These are phyloP conservation scores for Trichonephila inaurata DNA, from an alignment of 1,140 invertebrate genomes.

Conservation along the genomic window DNA sequence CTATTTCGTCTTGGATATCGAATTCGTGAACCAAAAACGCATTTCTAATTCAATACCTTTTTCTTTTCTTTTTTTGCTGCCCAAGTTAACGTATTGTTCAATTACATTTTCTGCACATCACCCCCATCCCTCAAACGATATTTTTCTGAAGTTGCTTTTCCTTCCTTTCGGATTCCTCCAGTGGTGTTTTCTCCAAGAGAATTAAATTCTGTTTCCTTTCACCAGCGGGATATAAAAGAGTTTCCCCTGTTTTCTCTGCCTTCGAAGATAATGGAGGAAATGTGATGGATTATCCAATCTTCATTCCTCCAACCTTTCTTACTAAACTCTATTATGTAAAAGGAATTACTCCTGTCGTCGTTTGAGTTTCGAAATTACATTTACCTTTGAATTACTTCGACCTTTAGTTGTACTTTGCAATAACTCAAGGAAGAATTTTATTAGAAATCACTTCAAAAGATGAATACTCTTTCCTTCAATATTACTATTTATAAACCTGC, in stretches of 20 bases:
- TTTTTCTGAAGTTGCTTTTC: not conserved
- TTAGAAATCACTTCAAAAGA: constrained; percentile 7
- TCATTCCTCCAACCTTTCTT: constrained; percentile 69
- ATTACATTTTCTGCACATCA: not conserved
- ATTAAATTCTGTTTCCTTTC: constrained; percentile 39
- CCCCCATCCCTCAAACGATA: not conserved
- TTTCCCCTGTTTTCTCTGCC: constrained; percentile 13
- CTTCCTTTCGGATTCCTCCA: constrained; percentile 4
- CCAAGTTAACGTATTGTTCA: not conserved
- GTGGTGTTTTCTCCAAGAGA: not conserved
- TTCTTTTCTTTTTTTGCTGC: not conserved
- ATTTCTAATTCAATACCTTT: not conserved
- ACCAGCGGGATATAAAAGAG: constrained; percentile 26
- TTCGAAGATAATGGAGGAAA: constrained; percentile 48
- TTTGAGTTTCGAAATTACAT: constrained; percentile 65
- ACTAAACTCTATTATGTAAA: constrained; percentile 72
- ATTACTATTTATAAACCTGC: not conserved
- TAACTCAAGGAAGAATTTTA: constrained; percentile 52
- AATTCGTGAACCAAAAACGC: too few species aligned
- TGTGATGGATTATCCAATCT: constrained; percentile 71
- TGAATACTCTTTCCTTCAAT: not conserved
- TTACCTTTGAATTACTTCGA: constrained; percentile 53
- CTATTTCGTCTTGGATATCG: too few species aligned
- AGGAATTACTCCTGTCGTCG: constrained; percentile 19
- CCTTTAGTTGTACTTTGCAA: constrained; percentile 42